Conservation (phyloP, 2,113 vertebrate genomes). For the Leucopsar rothschildi region DNA sequence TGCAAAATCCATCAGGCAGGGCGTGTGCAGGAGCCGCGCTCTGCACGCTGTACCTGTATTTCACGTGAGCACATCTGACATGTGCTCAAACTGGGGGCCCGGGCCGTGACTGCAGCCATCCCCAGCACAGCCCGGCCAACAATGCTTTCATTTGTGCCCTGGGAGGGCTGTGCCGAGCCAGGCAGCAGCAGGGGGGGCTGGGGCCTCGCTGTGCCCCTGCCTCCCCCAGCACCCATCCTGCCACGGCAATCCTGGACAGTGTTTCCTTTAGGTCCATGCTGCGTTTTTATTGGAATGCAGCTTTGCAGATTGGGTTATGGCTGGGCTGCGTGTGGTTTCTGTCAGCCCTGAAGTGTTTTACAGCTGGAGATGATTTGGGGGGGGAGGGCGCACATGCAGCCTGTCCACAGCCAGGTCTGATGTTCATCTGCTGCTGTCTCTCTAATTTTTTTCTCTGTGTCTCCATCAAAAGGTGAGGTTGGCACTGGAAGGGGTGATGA, state of each 20-base stretch:
- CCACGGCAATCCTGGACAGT: neutral
- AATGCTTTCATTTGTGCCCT: neutral
- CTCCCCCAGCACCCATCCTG: neutral
- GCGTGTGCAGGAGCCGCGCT: neutral
- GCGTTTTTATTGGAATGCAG: conserved; percentile 44
- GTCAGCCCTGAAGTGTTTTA: conserved; percentile 52
- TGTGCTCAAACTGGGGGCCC: neutral
- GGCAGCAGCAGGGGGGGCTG: neutral
- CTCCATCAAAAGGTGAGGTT: conserved; percentile 3
- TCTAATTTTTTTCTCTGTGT: neutral
- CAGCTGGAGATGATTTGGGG: conserved; percentile 33
- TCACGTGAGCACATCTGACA: conserved; percentile 38
- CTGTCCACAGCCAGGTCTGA: conserved; percentile 27
- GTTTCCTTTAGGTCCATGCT: neutral
- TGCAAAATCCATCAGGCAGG: conserved; percentile 38
- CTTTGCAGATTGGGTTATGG: conserved; percentile 12
- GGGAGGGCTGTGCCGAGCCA: neutral
- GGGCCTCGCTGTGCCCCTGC: neutral
- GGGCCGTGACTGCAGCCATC: neutral
- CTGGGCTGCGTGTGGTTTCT: conserved; percentile 36
- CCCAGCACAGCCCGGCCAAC: neutral
- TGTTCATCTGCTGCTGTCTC: neutral
- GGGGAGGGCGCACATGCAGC: neutral
- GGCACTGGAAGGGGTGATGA: neutral
- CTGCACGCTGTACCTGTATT: neutral